A percentile compares a stretch with the other conserved stretches of the same genome.
phyloP scores from a whole-genome alignment of 2,113 vertebrate species.

The Chrysochloris asiatica region DNA sequence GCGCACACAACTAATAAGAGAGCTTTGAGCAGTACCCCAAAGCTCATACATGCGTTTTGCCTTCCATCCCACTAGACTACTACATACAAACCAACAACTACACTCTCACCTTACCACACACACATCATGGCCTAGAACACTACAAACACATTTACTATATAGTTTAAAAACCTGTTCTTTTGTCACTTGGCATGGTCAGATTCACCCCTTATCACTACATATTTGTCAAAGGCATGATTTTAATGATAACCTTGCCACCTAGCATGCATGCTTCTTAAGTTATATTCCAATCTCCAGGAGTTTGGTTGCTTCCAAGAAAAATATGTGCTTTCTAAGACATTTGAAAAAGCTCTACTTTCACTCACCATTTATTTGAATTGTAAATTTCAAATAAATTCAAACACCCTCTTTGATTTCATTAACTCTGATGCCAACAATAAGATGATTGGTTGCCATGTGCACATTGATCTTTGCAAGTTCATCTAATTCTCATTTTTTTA shows the following conservation, averaged over 20 bases:
- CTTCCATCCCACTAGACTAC: not conserved
- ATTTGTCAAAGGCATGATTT: slow-evolving; percentile 27
- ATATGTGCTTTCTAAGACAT: not conserved
- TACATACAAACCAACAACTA: not conserved
- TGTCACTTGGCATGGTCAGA: not conserved
- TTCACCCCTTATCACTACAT: not conserved
- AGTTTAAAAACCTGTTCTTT: not conserved
- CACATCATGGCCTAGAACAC: no score
- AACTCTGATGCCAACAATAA: slow-evolving; percentile 34
- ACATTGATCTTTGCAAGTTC: slow-evolving; percentile 26
- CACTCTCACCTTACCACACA: not conserved
- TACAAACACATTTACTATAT: not conserved
- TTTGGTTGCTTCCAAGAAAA: slow-evolving; percentile 14
- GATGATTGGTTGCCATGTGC: slow-evolving; percentile 7
- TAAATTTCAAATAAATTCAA: slow-evolving; percentile 51
- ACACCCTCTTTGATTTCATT: slow-evolving; percentile 28
- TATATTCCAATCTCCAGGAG: not conserved
- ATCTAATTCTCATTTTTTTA: slow-evolving; percentile 53
- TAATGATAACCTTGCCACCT: not conserved
- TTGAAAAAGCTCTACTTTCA: not conserved
- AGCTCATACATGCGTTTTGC: not conserved
- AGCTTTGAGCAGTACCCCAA: not conserved
- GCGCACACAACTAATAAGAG: not conserved
- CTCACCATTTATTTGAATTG: slow-evolving; percentile 38
- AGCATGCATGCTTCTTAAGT: not conserved